Percentiles rank a stretch among this genome's conserved stretches.
Evolutionary conservation across 2,113 vertebrate species (phyloP).

Genomic region (Poeciliopsis occidentalis): DNA sequence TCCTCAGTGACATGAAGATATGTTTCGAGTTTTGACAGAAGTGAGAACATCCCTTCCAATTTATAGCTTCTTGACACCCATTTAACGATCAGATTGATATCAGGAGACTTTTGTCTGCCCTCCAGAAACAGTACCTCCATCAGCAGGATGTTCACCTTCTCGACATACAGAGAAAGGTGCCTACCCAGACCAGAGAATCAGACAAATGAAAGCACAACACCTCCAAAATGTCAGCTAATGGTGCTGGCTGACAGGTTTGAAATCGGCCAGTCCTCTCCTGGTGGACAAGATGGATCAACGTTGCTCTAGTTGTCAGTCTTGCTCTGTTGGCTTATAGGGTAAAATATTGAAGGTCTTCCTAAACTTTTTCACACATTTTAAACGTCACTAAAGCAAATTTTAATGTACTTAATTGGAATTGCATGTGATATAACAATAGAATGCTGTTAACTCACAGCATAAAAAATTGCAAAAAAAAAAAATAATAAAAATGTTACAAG

Average conservation of each 20-base stretch:
- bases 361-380: too few relatives aligned
- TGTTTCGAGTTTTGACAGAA: conserved; percentile 48
- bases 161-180: conserved; percentile 7
- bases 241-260: conserved; percentile 16
- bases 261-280: conserved; percentile 7
- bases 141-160: conserved; percentile 31
- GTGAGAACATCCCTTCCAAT: conserved; percentile 46
- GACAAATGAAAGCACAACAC: conserved; percentile 30
- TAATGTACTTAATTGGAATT: too few relatives aligned
- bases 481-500: background rate
- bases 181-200: conserved; percentile 31
- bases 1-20: conserved; percentile 26
- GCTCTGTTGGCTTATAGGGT: background rate
- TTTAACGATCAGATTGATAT: conserved; percentile 50
- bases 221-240: conserved; percentile 16
- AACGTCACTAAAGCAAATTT: too few relatives aligned
- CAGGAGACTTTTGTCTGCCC: conserved; percentile 48
- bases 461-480: too few relatives aligned
- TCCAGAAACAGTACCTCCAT: conserved; percentile 12
- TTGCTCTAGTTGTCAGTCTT: background rate
- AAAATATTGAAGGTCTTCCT: background rate
- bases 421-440: too few relatives aligned
- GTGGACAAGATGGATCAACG: conserved; percentile 3
- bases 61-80: conserved; percentile 53
- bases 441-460: too few relatives aligned